Conservation (phyloP, 1,140 invertebrate genomes). For the Anastatus disparis region DNA sequence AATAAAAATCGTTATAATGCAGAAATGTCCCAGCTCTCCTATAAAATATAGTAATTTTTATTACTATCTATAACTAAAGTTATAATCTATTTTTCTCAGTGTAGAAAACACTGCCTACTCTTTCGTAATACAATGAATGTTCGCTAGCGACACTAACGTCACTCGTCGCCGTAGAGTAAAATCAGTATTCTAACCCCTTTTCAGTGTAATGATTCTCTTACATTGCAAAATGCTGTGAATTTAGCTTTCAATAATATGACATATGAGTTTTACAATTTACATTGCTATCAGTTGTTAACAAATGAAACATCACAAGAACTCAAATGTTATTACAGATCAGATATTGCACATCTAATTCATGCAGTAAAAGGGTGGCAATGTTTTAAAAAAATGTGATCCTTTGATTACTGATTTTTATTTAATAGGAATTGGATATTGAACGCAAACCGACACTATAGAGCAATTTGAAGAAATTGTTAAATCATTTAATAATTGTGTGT, state of each 20-base stretch:
- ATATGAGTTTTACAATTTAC: neutral
- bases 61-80: too few species aligned
- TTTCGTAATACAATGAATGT: too few species aligned
- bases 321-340: neutral
- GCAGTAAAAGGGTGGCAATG: neutral
- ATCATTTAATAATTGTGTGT: neutral
- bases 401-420: neutral
- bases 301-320: neutral
- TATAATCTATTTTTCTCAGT: too few species aligned
- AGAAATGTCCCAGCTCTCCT: too few species aligned
- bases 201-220: neutral
- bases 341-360: neutral
- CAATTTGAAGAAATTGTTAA: neutral
- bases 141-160: too few species aligned
- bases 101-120: too few species aligned
- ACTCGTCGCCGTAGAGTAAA: too few species aligned
- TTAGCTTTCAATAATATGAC: constrained; percentile 1
- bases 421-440: neutral
- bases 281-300: neutral
- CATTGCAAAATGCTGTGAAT: neutral
- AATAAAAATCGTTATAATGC: too few species aligned
- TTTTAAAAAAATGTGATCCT: neutral
- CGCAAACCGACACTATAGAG: neutral
- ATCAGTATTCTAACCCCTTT: too few species aligned
- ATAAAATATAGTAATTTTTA: too few species aligned